Conservation (phyloP, 2,888 invertebrate genomes). For the Melinaea menophilus region DNA sequence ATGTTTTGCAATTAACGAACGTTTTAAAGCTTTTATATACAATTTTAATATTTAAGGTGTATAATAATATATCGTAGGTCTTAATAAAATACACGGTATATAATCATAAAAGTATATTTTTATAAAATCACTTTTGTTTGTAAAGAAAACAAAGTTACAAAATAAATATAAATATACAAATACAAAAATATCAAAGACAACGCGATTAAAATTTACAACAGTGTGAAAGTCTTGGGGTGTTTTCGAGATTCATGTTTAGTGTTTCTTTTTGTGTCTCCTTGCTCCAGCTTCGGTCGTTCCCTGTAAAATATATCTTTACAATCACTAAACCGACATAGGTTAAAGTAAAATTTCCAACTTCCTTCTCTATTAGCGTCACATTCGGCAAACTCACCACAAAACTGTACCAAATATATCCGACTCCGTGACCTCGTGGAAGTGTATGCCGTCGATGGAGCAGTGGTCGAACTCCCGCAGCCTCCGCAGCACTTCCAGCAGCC, state of each 20-base stretch:
- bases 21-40: too few relatives aligned
- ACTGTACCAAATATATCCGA: constrained; percentile 62
- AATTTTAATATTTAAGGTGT: too few relatives aligned
- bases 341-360: too few relatives aligned
- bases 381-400: constrained; percentile 48
- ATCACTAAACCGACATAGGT: too few relatives aligned
- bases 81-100: too few relatives aligned
- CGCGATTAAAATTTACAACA: constrained; percentile 28
- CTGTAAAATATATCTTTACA: constrained; percentile 9
- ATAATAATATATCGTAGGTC: too few relatives aligned
- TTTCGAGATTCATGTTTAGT: constrained; percentile 34
- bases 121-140: too few relatives aligned
- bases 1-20: too few relatives aligned
- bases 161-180: constrained; percentile 3
- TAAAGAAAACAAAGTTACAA: too few relatives aligned
- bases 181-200: constrained; percentile 17
- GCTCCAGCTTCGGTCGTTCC: constrained; percentile 42
- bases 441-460: constrained; percentile 72
- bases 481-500: constrained; percentile 74
- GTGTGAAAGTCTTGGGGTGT: constrained; percentile 35
- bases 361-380: not conserved
- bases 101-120: too few relatives aligned
- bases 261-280: constrained; percentile 43
- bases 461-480: constrained; percentile 68
- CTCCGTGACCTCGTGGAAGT: constrained; percentile 74